phyloP scores from a whole-genome alignment of 2,113 vertebrate species.

The Aythya baeri region DNA sequence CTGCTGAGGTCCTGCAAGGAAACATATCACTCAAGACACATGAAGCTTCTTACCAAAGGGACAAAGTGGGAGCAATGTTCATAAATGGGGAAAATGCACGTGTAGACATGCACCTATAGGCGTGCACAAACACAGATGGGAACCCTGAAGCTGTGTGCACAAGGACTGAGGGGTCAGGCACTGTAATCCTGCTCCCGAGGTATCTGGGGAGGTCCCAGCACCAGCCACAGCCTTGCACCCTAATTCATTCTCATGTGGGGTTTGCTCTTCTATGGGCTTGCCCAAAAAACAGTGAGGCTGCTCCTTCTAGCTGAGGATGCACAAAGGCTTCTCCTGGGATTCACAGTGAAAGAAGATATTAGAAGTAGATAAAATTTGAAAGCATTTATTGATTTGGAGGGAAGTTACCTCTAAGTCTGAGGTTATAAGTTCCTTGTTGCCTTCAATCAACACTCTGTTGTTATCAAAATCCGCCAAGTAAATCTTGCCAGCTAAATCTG shows the following conservation, averaged over 20 bases:
- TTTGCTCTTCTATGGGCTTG: background rate
- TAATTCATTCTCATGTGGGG: background rate
- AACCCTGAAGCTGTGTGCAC: background rate
- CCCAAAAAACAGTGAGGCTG: background rate
- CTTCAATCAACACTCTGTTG: slow-evolving; percentile 17
- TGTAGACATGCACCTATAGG: rapidly evolving
- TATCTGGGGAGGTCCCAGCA: background rate
- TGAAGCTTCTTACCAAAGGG: background rate
- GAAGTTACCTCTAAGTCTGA: slow-evolving; percentile 72
- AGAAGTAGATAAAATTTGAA: background rate
- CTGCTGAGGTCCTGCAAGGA: slow-evolving; percentile 64
- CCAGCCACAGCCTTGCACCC: background rate
- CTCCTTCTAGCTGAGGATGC: background rate
- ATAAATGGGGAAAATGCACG: background rate
- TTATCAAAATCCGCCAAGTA: slow-evolving; percentile 75
- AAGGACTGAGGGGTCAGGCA: background rate
- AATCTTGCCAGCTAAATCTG: slow-evolving; percentile 70
- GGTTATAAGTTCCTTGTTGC: background rate
- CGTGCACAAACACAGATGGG: background rate
- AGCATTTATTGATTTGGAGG: rapidly evolving
- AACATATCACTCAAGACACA: background rate
- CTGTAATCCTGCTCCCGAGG: background rate
- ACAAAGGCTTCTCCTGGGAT: background rate
- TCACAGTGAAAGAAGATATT: background rate
- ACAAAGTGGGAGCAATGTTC: background rate